phyloP scores from a whole-genome alignment of 2,113 vertebrate genomes.

The Campylorhamphus procurvoides region DNA sequence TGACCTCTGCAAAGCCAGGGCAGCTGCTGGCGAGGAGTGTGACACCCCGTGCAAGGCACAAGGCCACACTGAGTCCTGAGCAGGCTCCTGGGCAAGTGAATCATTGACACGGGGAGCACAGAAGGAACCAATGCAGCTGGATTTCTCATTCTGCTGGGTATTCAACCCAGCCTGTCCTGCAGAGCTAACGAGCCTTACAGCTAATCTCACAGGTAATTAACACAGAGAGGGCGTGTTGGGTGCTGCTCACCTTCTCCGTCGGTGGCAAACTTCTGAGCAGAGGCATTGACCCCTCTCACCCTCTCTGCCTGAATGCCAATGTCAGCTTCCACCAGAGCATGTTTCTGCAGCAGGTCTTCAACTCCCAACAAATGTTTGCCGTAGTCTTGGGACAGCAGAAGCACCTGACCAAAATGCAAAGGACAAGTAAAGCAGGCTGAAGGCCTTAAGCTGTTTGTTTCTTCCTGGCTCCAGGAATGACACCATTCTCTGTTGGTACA shows the following conservation, averaged over 20 bases:
- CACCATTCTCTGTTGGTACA: neutral
- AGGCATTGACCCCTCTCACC: constrained; percentile 88
- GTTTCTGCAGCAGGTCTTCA: constrained; percentile 95
- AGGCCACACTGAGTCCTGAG: neutral
- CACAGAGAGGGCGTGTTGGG: neutral
- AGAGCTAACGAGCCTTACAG: neutral
- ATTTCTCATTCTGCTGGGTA: neutral
- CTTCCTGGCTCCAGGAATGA: neutral
- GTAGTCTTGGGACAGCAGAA: constrained; percentile 93
- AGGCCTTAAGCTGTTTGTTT: neutral
- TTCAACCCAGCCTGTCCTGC: neutral
- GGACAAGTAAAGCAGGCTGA: neutral
- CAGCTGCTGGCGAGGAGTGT: neutral
- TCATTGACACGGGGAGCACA: neutral
- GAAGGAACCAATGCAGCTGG: neutral
- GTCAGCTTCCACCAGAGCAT: constrained; percentile 92
- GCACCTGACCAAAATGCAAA: constrained; percentile 78
- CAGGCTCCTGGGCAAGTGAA: neutral
- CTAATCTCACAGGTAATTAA: neutral
- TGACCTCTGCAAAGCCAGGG: neutral
- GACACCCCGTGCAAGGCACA: neutral
- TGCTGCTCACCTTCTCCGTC: constrained; percentile 81
- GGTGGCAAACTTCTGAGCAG: constrained; percentile 86
- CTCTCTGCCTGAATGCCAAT: constrained; percentile 92
- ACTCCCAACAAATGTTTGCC: constrained; percentile 94